Conservation (phyloP, 2,797 vertebrate genomes). For the Sebastes glaucus region DNA sequence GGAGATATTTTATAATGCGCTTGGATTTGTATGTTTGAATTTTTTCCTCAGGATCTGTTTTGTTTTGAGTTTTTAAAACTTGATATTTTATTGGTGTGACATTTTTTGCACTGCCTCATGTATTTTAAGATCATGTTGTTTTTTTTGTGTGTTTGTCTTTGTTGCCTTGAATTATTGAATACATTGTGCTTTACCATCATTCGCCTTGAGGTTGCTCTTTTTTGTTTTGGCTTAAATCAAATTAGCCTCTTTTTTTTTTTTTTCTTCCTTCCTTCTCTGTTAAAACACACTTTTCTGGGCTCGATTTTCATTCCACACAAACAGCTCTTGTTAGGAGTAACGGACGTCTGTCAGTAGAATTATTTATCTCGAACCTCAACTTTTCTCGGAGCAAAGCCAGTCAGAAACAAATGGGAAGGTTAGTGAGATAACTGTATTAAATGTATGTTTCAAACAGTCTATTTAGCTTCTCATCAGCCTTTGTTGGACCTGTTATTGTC, state of each 20-base stretch:
- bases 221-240: conserved; percentile 57
- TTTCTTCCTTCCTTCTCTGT: background rate
- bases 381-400: conserved; percentile 25
- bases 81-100: conserved; percentile 80
- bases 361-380: conserved; percentile 2
- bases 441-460: background rate
- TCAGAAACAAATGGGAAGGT: background rate
- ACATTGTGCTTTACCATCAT: conserved; percentile 80
- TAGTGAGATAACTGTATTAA: background rate
- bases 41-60: conserved; percentile 83
- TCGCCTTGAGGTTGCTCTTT: conserved; percentile 67
- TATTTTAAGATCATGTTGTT: conserved; percentile 70
- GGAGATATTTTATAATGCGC: conserved; percentile 66
- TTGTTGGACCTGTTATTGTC: background rate
- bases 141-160: conserved; percentile 64
- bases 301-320: conserved; percentile 53
- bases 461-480: conserved; percentile 4
- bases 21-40: conserved; percentile 67
- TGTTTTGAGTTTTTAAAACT: conserved; percentile 71
- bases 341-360: background rate
- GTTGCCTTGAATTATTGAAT: conserved; percentile 83
- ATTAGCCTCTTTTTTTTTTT: conserved; percentile 22
- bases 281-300: conserved; percentile 15
- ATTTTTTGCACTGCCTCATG: conserved; percentile 84
- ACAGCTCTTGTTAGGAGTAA: background rate